Conservation (phyloP, 2,797 vertebrate species). For the Dicrostonyx torquatus region DNA sequence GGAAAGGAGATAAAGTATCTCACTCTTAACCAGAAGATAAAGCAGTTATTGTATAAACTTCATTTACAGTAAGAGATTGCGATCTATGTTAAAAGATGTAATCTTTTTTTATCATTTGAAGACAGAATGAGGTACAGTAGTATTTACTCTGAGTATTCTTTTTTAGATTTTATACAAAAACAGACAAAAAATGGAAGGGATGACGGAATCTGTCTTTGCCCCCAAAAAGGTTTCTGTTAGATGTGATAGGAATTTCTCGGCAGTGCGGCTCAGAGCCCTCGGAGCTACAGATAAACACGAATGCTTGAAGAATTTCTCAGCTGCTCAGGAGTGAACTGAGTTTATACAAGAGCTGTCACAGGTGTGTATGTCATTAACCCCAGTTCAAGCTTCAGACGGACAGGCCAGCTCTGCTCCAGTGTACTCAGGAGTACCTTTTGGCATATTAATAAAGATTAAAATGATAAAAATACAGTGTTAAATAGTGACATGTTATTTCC, state of each 20-base stretch:
- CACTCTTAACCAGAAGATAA: not conserved
- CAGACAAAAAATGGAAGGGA: not conserved
- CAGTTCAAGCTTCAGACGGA: not conserved
- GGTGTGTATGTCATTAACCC: conserved; percentile 60
- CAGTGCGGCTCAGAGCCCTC: not conserved
- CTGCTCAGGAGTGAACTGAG: conserved; percentile 39
- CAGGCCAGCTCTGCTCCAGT: not conserved
- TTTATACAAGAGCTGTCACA: conserved; percentile 31
- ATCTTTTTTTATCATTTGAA: conserved; percentile 31
- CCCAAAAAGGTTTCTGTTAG: not conserved
- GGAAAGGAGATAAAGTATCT: not conserved
- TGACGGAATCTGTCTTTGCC: not conserved
- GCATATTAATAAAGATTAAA: not conserved
- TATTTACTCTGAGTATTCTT: not conserved
- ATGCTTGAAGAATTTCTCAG: conserved; percentile 64
- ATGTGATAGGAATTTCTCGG: not conserved
- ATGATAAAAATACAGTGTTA: not conserved
- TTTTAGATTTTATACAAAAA: conserved; percentile 32
- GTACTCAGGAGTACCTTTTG: not conserved
- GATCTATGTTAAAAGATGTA: not conserved
- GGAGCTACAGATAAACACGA: conserved; percentile 49
- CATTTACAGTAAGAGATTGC: conserved; percentile 33
- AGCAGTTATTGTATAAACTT: not conserved
- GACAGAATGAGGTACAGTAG: not conserved
- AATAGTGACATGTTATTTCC: not conserved